Evolutionary conservation across 92 coral and sea anemone species (phyloP).

Genomic region (Umimayanthus chanpuru): DNA sequence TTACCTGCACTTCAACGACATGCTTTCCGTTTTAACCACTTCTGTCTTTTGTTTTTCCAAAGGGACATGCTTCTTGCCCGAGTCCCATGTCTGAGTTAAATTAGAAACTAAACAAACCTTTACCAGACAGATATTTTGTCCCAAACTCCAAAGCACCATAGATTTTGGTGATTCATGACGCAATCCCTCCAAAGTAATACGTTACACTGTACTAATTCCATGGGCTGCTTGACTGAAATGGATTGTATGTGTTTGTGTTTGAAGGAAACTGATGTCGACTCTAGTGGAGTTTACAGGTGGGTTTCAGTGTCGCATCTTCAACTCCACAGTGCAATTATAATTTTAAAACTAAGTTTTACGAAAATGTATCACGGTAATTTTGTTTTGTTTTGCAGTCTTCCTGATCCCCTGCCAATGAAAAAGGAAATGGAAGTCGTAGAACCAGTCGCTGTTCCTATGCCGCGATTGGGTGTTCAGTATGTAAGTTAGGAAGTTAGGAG

Average conservation of each 20-base stretch:
- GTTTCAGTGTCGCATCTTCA: neutral
- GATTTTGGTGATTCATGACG: neutral
- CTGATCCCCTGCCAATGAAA: constrained; percentile 40
- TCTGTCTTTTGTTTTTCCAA: too few relatives aligned
- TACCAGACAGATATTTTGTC: too few relatives aligned
- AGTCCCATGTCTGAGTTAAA: too few relatives aligned
- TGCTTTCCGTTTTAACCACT: neutral
- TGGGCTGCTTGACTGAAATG: neutral
- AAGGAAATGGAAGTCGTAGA: neutral
- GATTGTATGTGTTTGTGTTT: neutral
- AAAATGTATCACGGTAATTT: too few relatives aligned
- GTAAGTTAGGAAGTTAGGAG: neutral
- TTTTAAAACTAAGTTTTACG: neutral
- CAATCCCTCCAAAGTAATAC: neutral
- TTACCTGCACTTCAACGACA: neutral
- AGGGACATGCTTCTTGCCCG: neutral
- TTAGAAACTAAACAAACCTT: too few relatives aligned
- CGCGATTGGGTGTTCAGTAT: constrained; percentile 2
- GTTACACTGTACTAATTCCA: neutral
- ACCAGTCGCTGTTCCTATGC: neutral
- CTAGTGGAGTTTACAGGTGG: constrained; percentile 37
- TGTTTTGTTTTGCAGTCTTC: constrained; percentile 11
- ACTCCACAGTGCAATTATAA: neutral
- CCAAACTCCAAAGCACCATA: neutral
- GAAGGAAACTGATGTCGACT: constrained; percentile 28